Conservation (phyloP, 2,888 invertebrate species). For the Mellilla xanthometata region DNA sequence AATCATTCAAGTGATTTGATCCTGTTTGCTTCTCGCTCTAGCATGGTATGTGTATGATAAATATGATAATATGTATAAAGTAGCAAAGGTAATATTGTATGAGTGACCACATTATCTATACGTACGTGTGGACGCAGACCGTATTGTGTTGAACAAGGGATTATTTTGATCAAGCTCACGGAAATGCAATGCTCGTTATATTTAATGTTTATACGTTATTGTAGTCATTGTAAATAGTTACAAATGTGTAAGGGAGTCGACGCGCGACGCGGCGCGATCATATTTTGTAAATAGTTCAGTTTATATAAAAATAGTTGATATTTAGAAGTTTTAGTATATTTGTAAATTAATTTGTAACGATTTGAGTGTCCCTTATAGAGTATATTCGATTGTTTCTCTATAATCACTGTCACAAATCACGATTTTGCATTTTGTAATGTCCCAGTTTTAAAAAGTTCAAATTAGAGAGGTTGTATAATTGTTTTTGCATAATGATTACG, state of each 20-base stretch:
- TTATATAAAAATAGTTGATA: constrained; percentile 68
- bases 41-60: constrained; percentile 30
- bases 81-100: constrained; percentile 34
- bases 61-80: no score
- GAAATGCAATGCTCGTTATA: constrained; percentile 77
- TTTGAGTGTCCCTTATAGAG: constrained; percentile 72
- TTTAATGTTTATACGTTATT: constrained; percentile 54
- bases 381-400: constrained; percentile 68
- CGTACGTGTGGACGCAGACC: constrained; percentile 42
- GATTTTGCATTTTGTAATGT: constrained; percentile 66
- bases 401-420: constrained; percentile 78
- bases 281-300: constrained; percentile 78
- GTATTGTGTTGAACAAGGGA: constrained; percentile 67
- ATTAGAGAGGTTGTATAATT: constrained; percentile 64
- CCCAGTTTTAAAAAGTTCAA: constrained; percentile 62
- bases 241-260: constrained; percentile 66
- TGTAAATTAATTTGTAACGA: constrained; percentile 76
- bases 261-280: constrained; percentile 65
- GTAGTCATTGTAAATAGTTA: constrained; percentile 81
- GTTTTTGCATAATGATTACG: constrained; percentile 64
- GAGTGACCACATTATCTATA: constrained; percentile 47
- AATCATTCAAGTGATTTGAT: no score
- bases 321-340: constrained; percentile 75
- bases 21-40: constrained; percentile 9
- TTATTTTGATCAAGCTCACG: constrained; percentile 75